Evolutionary conservation across 2,113 vertebrate species (phyloP).

Genomic region (Apeltes quadracus): DNA sequence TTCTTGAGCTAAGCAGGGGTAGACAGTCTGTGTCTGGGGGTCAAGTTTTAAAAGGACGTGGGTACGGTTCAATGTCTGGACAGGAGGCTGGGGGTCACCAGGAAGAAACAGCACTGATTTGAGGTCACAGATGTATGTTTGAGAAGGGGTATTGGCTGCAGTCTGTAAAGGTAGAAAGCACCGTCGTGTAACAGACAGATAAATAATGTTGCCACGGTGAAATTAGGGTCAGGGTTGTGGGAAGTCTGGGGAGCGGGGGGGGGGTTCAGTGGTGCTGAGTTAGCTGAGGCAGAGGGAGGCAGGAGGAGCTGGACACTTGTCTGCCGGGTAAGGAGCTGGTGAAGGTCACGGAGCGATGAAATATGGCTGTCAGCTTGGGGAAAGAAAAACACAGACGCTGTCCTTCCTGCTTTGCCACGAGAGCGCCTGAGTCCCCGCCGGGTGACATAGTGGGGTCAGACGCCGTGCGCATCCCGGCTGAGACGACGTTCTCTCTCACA

Average conservation of each 20-base stretch:
- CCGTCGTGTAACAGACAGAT: slow-evolving; percentile 27
- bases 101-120: slow-evolving; percentile 40
- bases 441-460: slow-evolving; percentile 84
- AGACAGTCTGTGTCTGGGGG: slow-evolving; percentile 46
- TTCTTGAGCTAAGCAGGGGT: slow-evolving; percentile 17
- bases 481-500: slow-evolving; percentile 77
- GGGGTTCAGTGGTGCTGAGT: slow-evolving; percentile 1
- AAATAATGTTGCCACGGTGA: slow-evolving; percentile 34
- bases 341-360: slow-evolving; percentile 73
- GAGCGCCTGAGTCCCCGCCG: slow-evolving; percentile 79
- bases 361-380: slow-evolving; percentile 83
- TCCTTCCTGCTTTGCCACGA: slow-evolving; percentile 78
- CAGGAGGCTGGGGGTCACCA: slow-evolving; percentile 65
- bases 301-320: slow-evolving; percentile 60
- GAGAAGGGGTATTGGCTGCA: slow-evolving; percentile 31
- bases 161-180: slow-evolving; percentile 24
- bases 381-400: slow-evolving; percentile 85
- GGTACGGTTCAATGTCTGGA: slow-evolving; percentile 65
- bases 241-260: slow-evolving; percentile 16
- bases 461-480: slow-evolving; percentile 68
- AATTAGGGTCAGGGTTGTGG: slow-evolving; percentile 34
- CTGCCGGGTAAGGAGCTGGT: slow-evolving; percentile 48
- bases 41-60: slow-evolving; percentile 58
- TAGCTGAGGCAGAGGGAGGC: slow-evolving; percentile 12
- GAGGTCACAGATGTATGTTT: slow-evolving; percentile 49